These are phyloP conservation scores for Drosophila pectinifera DNA, from an alignment of 1,140 invertebrate species.

Conservation along the genomic window DNA sequence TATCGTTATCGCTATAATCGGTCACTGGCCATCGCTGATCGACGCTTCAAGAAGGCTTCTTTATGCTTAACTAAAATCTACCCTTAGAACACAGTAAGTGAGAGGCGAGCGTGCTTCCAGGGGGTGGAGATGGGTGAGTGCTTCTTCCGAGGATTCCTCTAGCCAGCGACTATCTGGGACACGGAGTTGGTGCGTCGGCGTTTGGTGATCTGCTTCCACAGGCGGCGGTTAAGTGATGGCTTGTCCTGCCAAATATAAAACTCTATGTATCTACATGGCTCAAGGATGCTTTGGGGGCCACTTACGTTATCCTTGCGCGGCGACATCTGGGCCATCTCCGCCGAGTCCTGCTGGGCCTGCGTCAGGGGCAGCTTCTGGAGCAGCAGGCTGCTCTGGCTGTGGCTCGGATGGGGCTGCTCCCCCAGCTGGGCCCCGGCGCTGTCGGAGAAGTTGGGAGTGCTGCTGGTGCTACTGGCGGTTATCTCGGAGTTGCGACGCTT, in stretches of 20 bases:
- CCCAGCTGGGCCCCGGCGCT: slow-evolving; percentile 46
- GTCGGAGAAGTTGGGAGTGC: slow-evolving; percentile 84
- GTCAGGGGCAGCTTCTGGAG: slow-evolving; percentile 27
- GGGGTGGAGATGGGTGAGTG: slow-evolving; percentile 1
- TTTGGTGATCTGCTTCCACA: slow-evolving; percentile 87
- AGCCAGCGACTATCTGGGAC: slow-evolving; percentile 81
- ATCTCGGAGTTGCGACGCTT: slow-evolving; percentile 85
- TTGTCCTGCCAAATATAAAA: no score
- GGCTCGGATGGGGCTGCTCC: slow-evolving; percentile 63
- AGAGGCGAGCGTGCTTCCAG: no score
- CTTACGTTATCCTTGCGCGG: slow-evolving; percentile 86
- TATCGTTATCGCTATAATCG: slow-evolving; percentile 1
- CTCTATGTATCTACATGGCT: no score
- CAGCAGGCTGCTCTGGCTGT: slow-evolving; percentile 66
- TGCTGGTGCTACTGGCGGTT: slow-evolving; percentile 71
- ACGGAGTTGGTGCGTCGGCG: slow-evolving; percentile 85
- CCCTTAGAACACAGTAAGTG: slow-evolving; percentile 31
- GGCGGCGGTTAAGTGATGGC: slow-evolving; percentile 86
- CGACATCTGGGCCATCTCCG: slow-evolving; percentile 83
- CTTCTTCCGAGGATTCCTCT: slow-evolving; percentile 9
- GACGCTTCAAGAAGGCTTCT: neutral
- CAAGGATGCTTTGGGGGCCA: no score
- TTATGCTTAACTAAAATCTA: slow-evolving; percentile 18
- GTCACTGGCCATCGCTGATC: neutral
- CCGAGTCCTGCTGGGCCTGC: slow-evolving; percentile 56